Percentiles rank a stretch among this genome's conserved stretches.
Evolutionary conservation across 2,888 invertebrate species (phyloP).

Genomic region (Cinara cedri): DNA sequence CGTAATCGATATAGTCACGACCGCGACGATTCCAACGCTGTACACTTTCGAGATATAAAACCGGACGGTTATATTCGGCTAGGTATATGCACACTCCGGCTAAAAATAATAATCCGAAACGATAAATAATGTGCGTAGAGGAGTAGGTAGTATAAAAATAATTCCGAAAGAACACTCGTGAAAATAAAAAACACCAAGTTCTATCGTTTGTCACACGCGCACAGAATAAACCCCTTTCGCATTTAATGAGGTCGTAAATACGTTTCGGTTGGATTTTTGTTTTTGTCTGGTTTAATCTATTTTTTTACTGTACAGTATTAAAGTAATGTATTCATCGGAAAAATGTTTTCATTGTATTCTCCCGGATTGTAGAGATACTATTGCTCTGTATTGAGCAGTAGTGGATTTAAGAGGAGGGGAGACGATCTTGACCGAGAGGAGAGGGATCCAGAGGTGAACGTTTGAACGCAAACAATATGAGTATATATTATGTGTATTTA

Average conservation of each 20-base stretch:
- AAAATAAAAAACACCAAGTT: background rate
- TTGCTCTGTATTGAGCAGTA: no score
- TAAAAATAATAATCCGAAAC: constrained; percentile 22
- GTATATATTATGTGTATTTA: no score
- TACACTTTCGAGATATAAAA: background rate
- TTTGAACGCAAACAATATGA: no score
- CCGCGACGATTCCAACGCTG: background rate
- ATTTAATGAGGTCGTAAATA: constrained; percentile 44
- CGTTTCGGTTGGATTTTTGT: constrained; percentile 1
- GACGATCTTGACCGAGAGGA: no score
- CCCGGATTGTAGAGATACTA: no score
- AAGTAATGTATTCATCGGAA: constrained; percentile 27
- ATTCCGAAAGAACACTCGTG: background rate
- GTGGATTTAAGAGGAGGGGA: no score
- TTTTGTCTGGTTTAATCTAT: no score
- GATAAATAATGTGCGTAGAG: constrained; percentile 30
- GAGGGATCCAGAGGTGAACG: no score
- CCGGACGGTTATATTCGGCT: no score
- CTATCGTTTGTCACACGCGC: constrained; percentile 19
- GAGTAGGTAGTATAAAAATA: constrained; percentile 23
- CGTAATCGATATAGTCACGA: no score
- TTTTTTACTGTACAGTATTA: no score
- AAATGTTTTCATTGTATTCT: background rate
- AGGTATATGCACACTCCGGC: no score
- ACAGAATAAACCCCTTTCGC: background rate